A percentile compares a stretch with the other conserved stretches of the same genome.
Conservation (phyloP, 2,888 invertebrate genomes). For the Aspidiotus rigidus region DNA sequence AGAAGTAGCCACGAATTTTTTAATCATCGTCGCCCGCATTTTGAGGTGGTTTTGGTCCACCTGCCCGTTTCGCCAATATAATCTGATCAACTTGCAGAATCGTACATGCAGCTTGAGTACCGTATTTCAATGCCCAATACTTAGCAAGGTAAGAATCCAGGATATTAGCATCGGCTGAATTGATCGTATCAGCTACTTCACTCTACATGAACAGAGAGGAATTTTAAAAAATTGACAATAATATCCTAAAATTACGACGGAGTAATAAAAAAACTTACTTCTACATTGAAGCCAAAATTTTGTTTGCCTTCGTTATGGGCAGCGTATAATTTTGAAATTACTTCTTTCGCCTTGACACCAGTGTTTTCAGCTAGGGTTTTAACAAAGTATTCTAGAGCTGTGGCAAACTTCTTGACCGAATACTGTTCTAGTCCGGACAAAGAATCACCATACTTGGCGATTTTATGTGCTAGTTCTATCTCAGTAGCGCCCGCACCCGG, state of each 20-base stretch:
- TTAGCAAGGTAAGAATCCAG: conserved; percentile 77
- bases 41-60: conserved; percentile 71
- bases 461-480: conserved; percentile 79
- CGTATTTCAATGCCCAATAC: conserved; percentile 91
- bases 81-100: conserved; percentile 93
- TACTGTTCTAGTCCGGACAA: conserved; percentile 94
- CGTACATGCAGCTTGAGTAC: conserved; percentile 83
- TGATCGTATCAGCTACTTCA: conserved; percentile 51
- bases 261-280: conserved; percentile 46
- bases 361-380: conserved; percentile 90
- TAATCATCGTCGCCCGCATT: conserved; percentile 53
- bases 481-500: conserved; percentile 95
- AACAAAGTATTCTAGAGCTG: conserved; percentile 77
- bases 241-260: background rate
- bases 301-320: conserved; percentile 85
- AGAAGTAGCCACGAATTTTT: no score
- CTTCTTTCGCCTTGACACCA: conserved; percentile 77
- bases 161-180: conserved; percentile 68
- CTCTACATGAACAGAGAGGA: conserved; percentile 34
- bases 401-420: conserved; percentile 85
- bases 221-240: background rate
- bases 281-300: conserved; percentile 77
- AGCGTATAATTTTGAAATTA: conserved; percentile 79
- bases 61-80: conserved; percentile 95
- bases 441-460: conserved; percentile 80